Base-by-base conservation (phyloP, 2,113 vertebrate genomes). In the Mesitornis unicolor region DNA sequence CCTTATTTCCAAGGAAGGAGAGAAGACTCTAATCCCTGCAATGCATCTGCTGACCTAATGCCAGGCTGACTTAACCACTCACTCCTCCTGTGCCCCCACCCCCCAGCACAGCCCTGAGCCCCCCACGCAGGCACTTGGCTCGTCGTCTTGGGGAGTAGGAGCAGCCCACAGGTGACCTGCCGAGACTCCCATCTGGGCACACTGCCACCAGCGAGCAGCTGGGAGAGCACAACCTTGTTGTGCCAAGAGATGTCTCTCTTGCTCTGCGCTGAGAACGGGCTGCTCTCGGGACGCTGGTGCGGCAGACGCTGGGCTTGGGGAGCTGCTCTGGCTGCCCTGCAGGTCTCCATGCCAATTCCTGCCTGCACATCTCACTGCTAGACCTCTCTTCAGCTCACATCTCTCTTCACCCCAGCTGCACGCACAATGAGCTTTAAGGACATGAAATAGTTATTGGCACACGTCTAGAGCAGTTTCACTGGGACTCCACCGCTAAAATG, bases 191-290 rank as follows among this genome's bases (percentile, higher is more conserved):
- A 1, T 4, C 3, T 1, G 3, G 61, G 40, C 14, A 29, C 6
- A 13, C 11, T 2, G 5, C 35, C 36, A 7, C 0, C 4, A 60
- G 51, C 7, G 10, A 61, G 64, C 4, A 6, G 78, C 78, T 40
- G 60, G 35, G 42, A 45, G 17, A 90, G 91, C 89, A 48, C 63
- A 51, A 28, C 93, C 59, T 31, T 16, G 0, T 6, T 4, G 1
- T 60, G 64, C 95, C 96, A 96, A 92, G 89, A 97, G 95, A 74
- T 77, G 96, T 94, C 96, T 16, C 95, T 65, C 33, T 88, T 60
- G 89, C 91, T 90, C 96, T 9, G 67, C 0, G 3, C 84, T 51
- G 63, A 61, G 87, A 77, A 50, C 10, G 1, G 43, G 59, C 82
- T 67, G 53, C 40, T 36, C 83, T 67, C 2, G 1, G 29, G 60